phyloP scores from a whole-genome alignment of 1,140 invertebrate species.

The Saccostrea glomerata region DNA sequence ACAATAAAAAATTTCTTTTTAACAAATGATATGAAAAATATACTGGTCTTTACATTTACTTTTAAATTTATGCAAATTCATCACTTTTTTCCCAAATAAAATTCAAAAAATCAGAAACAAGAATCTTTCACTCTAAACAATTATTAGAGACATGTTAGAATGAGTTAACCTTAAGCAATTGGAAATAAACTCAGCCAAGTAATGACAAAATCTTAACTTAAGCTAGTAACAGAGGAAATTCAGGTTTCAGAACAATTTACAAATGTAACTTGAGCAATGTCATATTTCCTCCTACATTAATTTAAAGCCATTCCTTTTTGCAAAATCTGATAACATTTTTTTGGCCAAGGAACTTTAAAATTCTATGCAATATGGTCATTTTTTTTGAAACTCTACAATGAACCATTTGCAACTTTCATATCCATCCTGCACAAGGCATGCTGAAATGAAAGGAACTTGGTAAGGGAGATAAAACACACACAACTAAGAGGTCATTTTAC shows the following conservation, averaged over 20 bases:
- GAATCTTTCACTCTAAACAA: background rate
- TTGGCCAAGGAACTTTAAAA: background rate
- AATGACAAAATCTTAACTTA: background rate
- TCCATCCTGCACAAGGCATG: background rate
- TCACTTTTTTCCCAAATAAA: slow-evolving; percentile 29
- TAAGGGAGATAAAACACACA: slow-evolving; percentile 2
- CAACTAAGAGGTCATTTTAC: background rate
- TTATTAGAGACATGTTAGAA: slow-evolving; percentile 4
- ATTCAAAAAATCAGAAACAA: background rate
- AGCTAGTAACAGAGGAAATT: background rate
- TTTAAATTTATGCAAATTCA: too few relatives aligned
- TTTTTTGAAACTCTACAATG: background rate
- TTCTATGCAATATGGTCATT: background rate
- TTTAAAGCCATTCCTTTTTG: background rate
- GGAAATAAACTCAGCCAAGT: background rate
- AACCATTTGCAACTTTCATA: too few relatives aligned
- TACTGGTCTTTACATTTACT: too few relatives aligned
- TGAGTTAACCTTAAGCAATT: background rate
- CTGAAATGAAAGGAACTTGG: background rate
- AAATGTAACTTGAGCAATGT: background rate
- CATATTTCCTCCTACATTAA: background rate
- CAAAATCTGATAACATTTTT: background rate
- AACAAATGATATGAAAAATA: too few relatives aligned
- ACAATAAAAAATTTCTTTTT: too few relatives aligned
- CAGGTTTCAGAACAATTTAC: background rate